Base-by-base conservation (phyloP, 1,140 invertebrate genomes). In the Neodiprion virginianus region DNA sequence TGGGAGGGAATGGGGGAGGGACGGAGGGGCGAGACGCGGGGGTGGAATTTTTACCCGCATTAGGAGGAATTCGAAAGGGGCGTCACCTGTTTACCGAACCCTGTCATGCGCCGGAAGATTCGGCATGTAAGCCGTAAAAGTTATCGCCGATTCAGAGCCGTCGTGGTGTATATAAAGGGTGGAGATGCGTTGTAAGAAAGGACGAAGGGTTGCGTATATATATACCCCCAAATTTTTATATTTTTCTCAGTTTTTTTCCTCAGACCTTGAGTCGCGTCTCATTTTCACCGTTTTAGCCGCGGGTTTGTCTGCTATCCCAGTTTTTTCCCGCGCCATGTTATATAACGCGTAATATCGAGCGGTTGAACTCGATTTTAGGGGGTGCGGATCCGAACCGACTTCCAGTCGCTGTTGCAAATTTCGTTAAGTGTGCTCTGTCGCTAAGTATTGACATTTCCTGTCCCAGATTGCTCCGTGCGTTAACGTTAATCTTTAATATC, bases 21-120 rank as follows among this genome's bases (percentile, higher is more conserved):
- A 21, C 0, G 17, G 17, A 61, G 53, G 53, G 53, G 28, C 5
- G 28, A 40, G 28, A 40, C 28, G 28, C 8, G 53, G 11, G 53
- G 11, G 11, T 61, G 53, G n/a, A 61, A 61, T 14, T 61, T 61
- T 17, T 11, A 9, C n/a, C 53, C 53, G 11, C 53, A 61, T 14
- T 14, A 61, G n/a, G 7, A 17, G n/a, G 53, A 14, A 61, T 61
- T 61, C 53, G 53, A 61, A 61, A 61, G 53, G 53, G 53, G 53
- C 53, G 53, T 61, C n/a, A 61, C n/a, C n/a, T 61, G 53, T 61
- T 61, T 61, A 61, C n/a, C n/a, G 53, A 61, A 61, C 11, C 53
- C 53, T 61, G 53, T 61, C 53, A 17, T 14, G 4, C 53, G 53
- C 11, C 11, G 53, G 53, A 14, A 17, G 53, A 61, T 14, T 61